A percentile compares a stretch with the other conserved stretches of the same genome.
Conservation (phyloP, 1,140 invertebrate genomes). For the Cherax destructor region DNA sequence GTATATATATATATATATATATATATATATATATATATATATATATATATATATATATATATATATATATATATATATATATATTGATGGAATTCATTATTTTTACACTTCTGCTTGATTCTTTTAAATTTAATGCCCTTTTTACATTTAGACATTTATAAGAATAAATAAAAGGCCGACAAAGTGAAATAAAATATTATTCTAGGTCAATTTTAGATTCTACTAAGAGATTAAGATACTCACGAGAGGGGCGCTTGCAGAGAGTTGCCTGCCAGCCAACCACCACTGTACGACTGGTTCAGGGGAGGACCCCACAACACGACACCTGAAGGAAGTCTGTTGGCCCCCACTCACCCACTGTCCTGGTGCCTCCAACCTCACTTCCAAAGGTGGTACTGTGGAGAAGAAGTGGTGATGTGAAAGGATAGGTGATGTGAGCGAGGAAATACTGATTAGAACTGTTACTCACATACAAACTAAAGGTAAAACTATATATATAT, state of each 20-base stretch:
- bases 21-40: too few species aligned
- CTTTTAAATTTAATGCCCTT: too few species aligned
- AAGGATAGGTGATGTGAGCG: background rate
- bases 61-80: too few species aligned
- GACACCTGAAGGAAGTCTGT: slow-evolving; percentile 53
- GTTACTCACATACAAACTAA: slow-evolving; percentile 11
- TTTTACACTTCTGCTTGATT: too few species aligned
- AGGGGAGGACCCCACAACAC: slow-evolving; percentile 52
- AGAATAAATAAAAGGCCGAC: too few species aligned
- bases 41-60: too few species aligned
- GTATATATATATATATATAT: too few species aligned
- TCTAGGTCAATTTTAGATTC: too few species aligned
- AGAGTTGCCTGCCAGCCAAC: slow-evolving; percentile 59
- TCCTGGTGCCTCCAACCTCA: slow-evolving; percentile 40
- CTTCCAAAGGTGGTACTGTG: slow-evolving; percentile 62
- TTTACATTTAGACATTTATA: too few species aligned
- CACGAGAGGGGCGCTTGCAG: slow-evolving; percentile 29
- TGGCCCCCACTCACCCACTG: slow-evolving; percentile 56
- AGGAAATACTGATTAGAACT: background rate
- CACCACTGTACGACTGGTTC: slow-evolving; percentile 65
- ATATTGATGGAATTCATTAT: too few species aligned
- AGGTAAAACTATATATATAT: slow-evolving; percentile 50
- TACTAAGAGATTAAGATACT: slow-evolving; percentile 29
- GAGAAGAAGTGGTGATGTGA: background rate
- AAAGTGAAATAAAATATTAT: too few species aligned